Conservation (phyloP, 1,140 invertebrate species). For the Conus betulinus region DNA sequence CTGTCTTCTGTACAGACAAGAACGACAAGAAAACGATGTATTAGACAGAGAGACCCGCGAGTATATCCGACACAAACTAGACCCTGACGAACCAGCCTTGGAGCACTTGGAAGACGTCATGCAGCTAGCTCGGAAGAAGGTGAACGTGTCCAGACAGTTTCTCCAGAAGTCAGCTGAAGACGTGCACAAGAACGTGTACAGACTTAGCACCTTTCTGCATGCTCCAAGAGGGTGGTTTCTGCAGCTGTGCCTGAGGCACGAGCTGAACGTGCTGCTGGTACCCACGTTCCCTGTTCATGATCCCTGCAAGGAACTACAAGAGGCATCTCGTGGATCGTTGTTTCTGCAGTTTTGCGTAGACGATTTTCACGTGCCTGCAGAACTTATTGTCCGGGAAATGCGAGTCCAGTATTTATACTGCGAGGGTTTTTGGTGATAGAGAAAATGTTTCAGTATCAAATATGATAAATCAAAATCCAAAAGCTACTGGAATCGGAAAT, state of each 20-base stretch:
- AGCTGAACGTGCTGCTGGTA: neutral
- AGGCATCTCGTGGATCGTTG: neutral
- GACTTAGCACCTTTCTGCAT: neutral
- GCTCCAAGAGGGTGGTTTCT: constrained; percentile 5
- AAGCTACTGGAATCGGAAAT: neutral
- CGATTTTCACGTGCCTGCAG: neutral
- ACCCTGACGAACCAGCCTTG: neutral
- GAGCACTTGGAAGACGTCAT: neutral
- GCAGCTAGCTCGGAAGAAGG: neutral
- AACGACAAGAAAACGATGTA: neutral
- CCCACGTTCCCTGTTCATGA: constrained; percentile 10
- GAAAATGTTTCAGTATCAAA: neutral
- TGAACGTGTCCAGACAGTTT: neutral
- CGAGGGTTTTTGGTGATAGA: neutral
- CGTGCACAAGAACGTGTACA: neutral
- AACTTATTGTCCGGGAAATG: constrained; percentile 10
- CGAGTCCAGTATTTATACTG: neutral
- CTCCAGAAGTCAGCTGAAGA: neutral
- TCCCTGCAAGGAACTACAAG: neutral
- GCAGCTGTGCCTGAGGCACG: neutral
- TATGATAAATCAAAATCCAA: neutral
- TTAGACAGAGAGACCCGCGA: neutral
- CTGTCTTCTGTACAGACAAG: no score
- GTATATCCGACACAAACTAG: neutral
- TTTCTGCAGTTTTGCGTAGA: constrained; percentile 7